Evolutionary conservation across 2,113 vertebrate genomes (phyloP).

Genomic region (Dunckerocampus dactyliophorus): DNA sequence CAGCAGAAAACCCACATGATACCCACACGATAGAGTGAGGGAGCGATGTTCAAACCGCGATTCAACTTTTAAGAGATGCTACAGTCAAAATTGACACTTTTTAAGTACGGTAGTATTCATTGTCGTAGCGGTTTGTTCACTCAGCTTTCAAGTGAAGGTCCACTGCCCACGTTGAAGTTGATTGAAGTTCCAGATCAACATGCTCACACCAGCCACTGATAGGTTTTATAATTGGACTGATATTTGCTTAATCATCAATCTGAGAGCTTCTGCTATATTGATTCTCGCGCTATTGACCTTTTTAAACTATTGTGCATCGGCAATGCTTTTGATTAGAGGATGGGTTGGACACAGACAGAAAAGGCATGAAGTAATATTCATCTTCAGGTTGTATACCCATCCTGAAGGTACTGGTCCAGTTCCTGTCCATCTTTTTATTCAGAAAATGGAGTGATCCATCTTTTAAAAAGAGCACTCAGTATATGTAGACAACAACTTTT

Average conservation of each 20-base stretch:
- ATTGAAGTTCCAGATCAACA: too few species aligned
- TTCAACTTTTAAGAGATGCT: too few species aligned
- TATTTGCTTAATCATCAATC: constrained; percentile 60
- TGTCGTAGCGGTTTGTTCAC: too few species aligned
- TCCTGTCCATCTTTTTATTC: constrained; percentile 5
- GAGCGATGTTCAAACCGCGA: too few species aligned
- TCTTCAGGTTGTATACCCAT: constrained; percentile 21
- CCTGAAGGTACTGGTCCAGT: constrained; percentile 8
- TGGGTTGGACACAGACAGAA: constrained; percentile 43
- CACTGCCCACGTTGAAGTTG: too few species aligned
- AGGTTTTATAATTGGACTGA: constrained; percentile 36
- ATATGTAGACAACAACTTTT: too few species aligned
- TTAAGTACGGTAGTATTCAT: too few species aligned
- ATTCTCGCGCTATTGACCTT: constrained; percentile 53
- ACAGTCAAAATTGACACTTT: too few species aligned
- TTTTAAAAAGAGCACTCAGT: background rate
- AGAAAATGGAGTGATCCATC: background rate
- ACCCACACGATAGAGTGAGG: too few species aligned
- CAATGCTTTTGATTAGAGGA: constrained; percentile 48
- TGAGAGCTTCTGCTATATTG: constrained; percentile 49
- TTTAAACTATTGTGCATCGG: constrained; percentile 56
- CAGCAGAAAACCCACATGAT: too few species aligned
- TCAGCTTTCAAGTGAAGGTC: too few species aligned
- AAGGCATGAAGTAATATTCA: constrained; percentile 22
- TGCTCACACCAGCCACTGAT: constrained; percentile 19